Base-by-base conservation (phyloP, 2,888 invertebrate species). In the Syritta pipiens region DNA sequence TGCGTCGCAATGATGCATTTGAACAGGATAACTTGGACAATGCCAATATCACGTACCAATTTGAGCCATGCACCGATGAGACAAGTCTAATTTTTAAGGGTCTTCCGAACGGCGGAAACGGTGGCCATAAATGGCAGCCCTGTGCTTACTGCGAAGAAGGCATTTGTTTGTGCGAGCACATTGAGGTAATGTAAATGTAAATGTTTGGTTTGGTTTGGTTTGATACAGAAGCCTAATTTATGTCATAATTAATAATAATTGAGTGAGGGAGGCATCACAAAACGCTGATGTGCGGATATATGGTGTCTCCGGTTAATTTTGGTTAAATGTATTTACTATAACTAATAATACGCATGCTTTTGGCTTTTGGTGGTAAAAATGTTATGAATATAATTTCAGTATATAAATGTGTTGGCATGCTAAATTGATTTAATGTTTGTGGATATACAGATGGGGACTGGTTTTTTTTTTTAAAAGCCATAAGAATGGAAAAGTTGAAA, bases 71-170 rank as follows among this genome's bases (percentile, higher is more conserved):
- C 68, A 85, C 84, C 74, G 88, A 88, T 49, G 89, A 88, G 57
- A 87, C 88, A 14, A 86, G 86, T 72, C 82, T 88, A 72, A 83
- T 87, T 12, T 88, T 86, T 77, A 87, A 88, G 81, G 88, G 88
- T 19, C 81, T 87, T 62, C 83, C 86, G 68, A 86, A 85, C 49
- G 83, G 83, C 20, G 82, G 81, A 5, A 81, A 82, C 46, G 69
- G 59, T 30, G 85, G 85, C 42, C 86, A 87, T 67, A 89, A 89
- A 81, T 86, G 85, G 84, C 86, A 86, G 72, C 81, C 86, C 35
- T 86, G 87, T 75, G 88, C 88, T 71, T 89, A 88, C 83, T 89
- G 88, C 82, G 89, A 89, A 84, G 86, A 88, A 82, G 89, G 88
- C 65, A 86, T 88, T 81, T 89, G 89, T 83, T 84, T 88, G 59